Base-by-base conservation (phyloP, 2,113 vertebrate genomes). In the Cheirogaleus medius region DNA sequence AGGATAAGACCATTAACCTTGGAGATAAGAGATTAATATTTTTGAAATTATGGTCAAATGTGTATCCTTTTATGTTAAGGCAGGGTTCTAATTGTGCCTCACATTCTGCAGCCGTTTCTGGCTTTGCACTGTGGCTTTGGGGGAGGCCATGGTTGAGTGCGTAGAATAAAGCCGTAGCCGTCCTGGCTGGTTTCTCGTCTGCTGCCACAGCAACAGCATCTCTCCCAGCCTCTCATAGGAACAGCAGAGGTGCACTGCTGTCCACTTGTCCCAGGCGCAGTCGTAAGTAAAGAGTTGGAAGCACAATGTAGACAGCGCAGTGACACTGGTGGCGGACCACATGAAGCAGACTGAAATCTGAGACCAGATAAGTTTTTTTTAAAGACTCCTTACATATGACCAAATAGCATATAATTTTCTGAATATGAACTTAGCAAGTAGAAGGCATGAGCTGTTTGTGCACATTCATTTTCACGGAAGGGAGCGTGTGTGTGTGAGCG, bases 21-120 rank as follows among this genome's bases (percentile, higher is more conserved):
- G 27, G 58, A 81, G 23, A 69, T 14, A 78, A 44, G 39, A 34
- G 27, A 44, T 11, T 77, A 34, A 32, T 4, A 9, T 47, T 66
- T 76, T 82, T 68, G 12, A 64, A 83, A 84, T 81, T 15, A 21
- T 2, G 0, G 7, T 78, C 54, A 18, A 64, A 37, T 11, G 52
- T 27, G 8, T 58, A 39, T 54, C 32, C 1, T 21, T 87, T 49
- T 68, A 4, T 12, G 6, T 0, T 18, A 12, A 29, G 54, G 12
- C 11, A 32, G n/a, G 39, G 18, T 15, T 23, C n/a, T 15, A 25
- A 17, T 37, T 1, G 0, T n/a, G 5, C 21, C 20, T 60, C 8
- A 3, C 5, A 8, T 3, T 42, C n/a, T n/a, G 27, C 5, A 37
- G 1, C 17, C 9, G 11, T n/a, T 6, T 15, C 17, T 27, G 34